These are phyloP conservation scores for Chloroceryle aenea DNA, from an alignment of 2,113 vertebrate genomes.

Conservation along the genomic window DNA sequence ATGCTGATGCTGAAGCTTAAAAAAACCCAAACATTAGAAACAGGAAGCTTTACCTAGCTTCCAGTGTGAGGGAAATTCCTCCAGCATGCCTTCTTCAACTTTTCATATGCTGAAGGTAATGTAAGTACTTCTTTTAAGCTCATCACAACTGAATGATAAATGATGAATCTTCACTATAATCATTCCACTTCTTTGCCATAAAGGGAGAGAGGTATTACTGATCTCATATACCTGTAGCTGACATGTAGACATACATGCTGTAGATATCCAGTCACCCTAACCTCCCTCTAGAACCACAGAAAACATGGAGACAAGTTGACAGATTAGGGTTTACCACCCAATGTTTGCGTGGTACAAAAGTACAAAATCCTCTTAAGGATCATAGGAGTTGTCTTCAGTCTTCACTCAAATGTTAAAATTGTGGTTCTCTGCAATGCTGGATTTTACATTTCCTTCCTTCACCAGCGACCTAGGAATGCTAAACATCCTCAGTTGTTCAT, in stretches of 20 bases:
- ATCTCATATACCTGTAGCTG: neutral
- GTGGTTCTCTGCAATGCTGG: neutral
- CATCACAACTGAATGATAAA: neutral
- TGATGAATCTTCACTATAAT: neutral
- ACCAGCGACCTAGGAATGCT: neutral
- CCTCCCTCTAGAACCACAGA: neutral
- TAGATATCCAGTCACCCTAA: neutral
- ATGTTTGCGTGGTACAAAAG: neutral
- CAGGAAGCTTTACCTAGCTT: neutral
- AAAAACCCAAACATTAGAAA: neutral
- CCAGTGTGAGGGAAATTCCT: neutral
- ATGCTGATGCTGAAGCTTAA: neutral
- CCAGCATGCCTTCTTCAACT: neutral
- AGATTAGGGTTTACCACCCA: neutral
- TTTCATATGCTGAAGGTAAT: neutral
- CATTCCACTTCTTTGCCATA: neutral
- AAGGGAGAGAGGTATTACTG: neutral
- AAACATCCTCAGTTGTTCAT: fast-evolving
- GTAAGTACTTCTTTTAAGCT: neutral
- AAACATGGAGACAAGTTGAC: neutral
- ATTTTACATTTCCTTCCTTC: neutral
- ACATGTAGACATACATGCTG: neutral
- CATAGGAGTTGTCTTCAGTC: neutral
- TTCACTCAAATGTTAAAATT: neutral
- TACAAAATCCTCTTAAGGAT: neutral